Percentiles rank a stretch among this genome's conserved stretches.
These are phyloP conservation scores for Artemia sp. DNA, from an alignment of 2,888 invertebrate species.

Conservation along the genomic window DNA sequence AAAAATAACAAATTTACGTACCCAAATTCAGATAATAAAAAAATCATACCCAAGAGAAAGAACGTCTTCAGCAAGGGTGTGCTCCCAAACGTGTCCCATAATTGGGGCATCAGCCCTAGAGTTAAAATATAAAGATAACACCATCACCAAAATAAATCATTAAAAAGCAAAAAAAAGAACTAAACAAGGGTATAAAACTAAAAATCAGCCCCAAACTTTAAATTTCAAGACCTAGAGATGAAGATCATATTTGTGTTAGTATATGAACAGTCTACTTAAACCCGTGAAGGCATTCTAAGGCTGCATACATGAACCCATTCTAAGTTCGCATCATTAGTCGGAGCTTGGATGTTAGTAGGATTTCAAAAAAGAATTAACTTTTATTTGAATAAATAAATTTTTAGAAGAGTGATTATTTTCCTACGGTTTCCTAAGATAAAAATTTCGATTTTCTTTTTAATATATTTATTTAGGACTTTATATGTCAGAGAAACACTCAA, in stretches of 20 bases:
- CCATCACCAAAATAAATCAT: constrained; percentile 22
- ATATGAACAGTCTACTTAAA: too few species aligned
- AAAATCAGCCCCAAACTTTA: constrained; percentile 10
- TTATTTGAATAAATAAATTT: too few species aligned
- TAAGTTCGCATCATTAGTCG: too few species aligned
- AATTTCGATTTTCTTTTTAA: too few species aligned
- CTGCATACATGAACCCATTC: too few species aligned
- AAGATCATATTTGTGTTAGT: not conserved
- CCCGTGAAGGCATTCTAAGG: too few species aligned
- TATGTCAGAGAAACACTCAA: too few species aligned
- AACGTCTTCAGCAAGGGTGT: constrained; percentile 55
- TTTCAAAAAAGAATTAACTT: too few species aligned
- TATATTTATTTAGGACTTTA: too few species aligned
- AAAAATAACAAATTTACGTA: not conserved
- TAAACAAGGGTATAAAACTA: constrained; percentile 24
- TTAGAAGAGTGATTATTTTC: too few species aligned
- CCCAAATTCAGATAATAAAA: constrained; percentile 14
- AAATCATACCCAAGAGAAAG: constrained; percentile 17
- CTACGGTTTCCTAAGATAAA: too few species aligned
- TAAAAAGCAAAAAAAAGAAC: constrained; percentile 23
- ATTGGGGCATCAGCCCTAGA: constrained; percentile 94
- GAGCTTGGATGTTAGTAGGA: too few species aligned
- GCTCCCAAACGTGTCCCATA: constrained; percentile 88
- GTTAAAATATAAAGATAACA: constrained; percentile 21
- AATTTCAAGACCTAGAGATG: constrained; percentile 19